A percentile compares a stretch with the other conserved stretches of the same genome.
These are phyloP conservation scores for Listronotus bonariensis DNA, from an alignment of 1,140 invertebrate species.

Conservation along the genomic window DNA sequence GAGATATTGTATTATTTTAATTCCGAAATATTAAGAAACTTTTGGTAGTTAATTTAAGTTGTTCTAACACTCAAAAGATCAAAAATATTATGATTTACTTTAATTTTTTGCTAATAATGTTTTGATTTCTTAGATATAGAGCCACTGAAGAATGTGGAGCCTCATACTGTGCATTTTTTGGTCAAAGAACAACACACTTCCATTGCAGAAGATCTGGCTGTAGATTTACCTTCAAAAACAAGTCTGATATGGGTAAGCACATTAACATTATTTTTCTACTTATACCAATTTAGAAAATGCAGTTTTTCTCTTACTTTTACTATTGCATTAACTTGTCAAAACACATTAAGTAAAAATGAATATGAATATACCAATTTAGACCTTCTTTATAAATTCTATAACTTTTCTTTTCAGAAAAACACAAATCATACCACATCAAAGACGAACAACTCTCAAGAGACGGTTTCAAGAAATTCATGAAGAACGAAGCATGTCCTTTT, in stretches of 20 bases:
- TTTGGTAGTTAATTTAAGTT: too few species aligned
- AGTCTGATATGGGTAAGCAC: constrained; percentile 95
- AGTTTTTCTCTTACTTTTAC: too few species aligned
- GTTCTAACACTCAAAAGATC: too few species aligned
- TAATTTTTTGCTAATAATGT: too few species aligned
- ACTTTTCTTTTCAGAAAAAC: constrained; percentile 79
- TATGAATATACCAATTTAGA: too few species aligned
- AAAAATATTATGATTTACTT: too few species aligned
- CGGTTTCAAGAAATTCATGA: constrained; percentile 99
- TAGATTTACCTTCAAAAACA: constrained; percentile 97
- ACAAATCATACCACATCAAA: constrained; percentile 98
- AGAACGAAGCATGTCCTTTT: constrained; percentile 92
- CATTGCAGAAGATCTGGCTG: constrained; percentile 90
- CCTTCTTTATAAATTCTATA: too few species aligned
- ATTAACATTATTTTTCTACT: too few species aligned
- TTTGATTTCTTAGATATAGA: constrained; percentile 67
- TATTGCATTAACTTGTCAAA: too few species aligned
- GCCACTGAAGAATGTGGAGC: constrained; percentile 91
- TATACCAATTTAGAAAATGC: too few species aligned
- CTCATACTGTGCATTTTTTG: constrained; percentile 86
- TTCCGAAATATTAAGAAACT: too few species aligned
- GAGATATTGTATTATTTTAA: not conserved
- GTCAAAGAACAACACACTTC: constrained; percentile 97
- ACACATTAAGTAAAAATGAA: too few species aligned
- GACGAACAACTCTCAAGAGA: constrained; percentile 94